phyloP scores from a whole-genome alignment of 2,113 vertebrate species.

The Bucco capensis region DNA sequence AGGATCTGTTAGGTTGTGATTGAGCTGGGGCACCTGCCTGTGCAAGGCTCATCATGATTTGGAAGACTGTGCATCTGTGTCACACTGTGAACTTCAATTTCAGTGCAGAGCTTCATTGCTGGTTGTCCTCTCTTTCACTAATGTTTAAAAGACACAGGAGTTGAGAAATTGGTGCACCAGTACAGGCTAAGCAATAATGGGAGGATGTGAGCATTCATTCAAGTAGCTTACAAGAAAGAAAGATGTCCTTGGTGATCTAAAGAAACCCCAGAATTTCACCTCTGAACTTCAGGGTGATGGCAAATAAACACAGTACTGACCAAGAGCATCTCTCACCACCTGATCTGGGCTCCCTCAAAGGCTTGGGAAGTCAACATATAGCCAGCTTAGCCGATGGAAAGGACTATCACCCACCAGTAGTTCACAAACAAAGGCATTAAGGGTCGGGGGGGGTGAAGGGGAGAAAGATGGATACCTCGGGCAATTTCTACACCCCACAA shows the following conservation, averaged over 20 bases:
- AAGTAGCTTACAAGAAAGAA: neutral
- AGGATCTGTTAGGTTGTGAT: neutral
- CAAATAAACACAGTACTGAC: neutral
- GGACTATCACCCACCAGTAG: too few species aligned
- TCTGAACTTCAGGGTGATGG: neutral
- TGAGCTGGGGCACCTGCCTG: constrained; percentile 12
- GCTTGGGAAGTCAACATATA: accelerated
- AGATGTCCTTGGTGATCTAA: neutral
- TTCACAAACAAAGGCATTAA: too few species aligned
- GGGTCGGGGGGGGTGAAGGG: too few species aligned
- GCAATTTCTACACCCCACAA: too few species aligned
- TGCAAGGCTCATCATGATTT: constrained; percentile 40
- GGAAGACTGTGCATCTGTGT: neutral
- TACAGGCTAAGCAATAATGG: neutral
- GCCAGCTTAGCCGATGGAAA: too few species aligned
- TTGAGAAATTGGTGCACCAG: neutral
- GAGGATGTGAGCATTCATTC: neutral
- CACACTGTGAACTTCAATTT: neutral
- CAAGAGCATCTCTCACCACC: neutral
- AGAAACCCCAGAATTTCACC: neutral
- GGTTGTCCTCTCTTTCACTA: neutral
- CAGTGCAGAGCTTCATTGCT: neutral
- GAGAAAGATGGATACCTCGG: too few species aligned
- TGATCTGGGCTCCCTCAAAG: too few species aligned
- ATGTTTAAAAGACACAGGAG: neutral